Evolutionary conservation across 2,888 invertebrate genomes (phyloP).

Genomic region (Eugnorisma glareosa): DNA sequence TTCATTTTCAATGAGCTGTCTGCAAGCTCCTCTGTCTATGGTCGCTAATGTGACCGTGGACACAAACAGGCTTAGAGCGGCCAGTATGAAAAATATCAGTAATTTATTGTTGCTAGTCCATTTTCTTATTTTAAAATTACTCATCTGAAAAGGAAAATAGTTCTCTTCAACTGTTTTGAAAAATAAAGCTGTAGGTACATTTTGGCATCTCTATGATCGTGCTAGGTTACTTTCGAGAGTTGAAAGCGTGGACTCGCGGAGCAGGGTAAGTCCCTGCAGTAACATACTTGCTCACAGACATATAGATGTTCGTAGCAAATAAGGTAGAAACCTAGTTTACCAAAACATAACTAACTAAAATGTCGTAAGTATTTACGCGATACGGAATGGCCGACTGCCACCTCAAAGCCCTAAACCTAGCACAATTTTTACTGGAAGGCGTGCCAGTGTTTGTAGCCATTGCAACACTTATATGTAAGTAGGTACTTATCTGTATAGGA

Average conservation of each 20-base stretch:
- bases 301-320: background rate
- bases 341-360: background rate
- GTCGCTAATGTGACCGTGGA: conserved; percentile 89
- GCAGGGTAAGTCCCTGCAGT: background rate
- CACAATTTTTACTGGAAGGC: too few relatives aligned
- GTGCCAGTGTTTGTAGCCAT: too few relatives aligned
- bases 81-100: conserved; percentile 76
- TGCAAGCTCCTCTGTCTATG: conserved; percentile 48
- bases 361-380: background rate
- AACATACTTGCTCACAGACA: background rate
- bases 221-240: background rate
- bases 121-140: conserved; percentile 42
- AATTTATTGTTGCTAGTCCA: conserved; percentile 78
- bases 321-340: background rate
- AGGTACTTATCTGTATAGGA: too few relatives aligned
- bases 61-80: conserved; percentile 84
- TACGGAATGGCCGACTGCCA: background rate
- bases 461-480: too few relatives aligned
- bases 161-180: background rate
- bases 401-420: background rate
- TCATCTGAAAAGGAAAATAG: conserved; percentile 58
- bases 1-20: conserved; percentile 19
- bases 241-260: background rate
- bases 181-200: background rate
- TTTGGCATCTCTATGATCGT: background rate